Conservation (phyloP, 2,888 invertebrate species). For the Drosophila cognata region DNA sequence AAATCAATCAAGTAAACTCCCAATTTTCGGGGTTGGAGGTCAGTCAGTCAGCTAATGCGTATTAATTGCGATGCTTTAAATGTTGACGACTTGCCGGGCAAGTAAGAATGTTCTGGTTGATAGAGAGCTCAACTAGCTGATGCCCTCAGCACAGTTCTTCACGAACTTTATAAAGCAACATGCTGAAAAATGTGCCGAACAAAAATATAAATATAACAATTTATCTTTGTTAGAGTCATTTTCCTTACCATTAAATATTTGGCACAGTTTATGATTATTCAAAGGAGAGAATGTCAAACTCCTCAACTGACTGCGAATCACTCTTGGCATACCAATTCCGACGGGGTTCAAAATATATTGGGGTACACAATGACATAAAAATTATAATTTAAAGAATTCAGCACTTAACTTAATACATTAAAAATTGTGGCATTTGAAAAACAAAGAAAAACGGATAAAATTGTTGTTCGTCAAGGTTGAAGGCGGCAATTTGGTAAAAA, state of each 20-base stretch:
- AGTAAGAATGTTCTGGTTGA: neutral
- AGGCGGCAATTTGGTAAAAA: too few species aligned
- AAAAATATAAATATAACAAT: neutral
- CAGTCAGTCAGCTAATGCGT: neutral
- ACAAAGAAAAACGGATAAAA: too few species aligned
- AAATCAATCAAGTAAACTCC: slow-evolving; percentile 38
- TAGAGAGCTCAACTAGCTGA: neutral
- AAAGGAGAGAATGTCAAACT: neutral
- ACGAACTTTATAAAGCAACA: neutral
- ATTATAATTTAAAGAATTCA: neutral
- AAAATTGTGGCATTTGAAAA: neutral
- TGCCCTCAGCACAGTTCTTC: neutral
- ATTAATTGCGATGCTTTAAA: slow-evolving; percentile 2
- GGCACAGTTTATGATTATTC: neutral
- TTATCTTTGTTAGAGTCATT: neutral
- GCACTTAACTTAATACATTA: neutral
- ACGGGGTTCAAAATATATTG: neutral
- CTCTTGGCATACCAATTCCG: neutral
- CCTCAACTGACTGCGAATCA: too few species aligned
- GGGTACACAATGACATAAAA: neutral
- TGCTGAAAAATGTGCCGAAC: neutral
- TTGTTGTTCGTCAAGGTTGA: too few species aligned
- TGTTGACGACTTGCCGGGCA: neutral
- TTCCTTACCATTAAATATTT: neutral
- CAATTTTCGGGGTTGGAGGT: neutral